These are phyloP conservation scores for Hypocryptadius cinnamomeus DNA, from an alignment of 2,113 vertebrate genomes.

Conservation along the genomic window DNA sequence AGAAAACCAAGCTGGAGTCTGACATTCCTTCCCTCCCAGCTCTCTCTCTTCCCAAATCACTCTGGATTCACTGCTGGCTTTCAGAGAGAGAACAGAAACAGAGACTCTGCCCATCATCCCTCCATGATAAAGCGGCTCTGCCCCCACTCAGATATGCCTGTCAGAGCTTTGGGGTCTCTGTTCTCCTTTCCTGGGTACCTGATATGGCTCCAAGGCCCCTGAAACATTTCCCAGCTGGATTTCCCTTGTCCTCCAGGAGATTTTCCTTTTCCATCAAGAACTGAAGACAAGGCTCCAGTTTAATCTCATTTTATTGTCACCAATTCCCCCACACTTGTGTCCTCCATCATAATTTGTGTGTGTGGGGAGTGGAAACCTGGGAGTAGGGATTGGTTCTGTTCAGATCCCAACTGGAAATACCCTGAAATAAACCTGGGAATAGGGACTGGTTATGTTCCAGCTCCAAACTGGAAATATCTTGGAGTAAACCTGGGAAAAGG, in stretches of 20 bases:
- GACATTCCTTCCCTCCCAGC: not conserved
- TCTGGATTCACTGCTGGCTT: not conserved
- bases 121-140: not conserved
- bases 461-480: not conserved
- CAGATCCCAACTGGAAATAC: not conserved
- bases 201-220: not conserved
- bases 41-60: not conserved
- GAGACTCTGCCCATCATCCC: not conserved
- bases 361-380: not conserved
- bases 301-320: not conserved
- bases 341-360: not conserved
- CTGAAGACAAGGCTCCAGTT: not conserved
- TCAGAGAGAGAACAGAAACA: not conserved
- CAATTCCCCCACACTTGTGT: not conserved
- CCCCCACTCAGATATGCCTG: not conserved
- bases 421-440: not conserved
- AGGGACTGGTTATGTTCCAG: not conserved
- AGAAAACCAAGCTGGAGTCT: not conserved
- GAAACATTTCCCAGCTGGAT: not conserved
- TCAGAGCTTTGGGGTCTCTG: not conserved
- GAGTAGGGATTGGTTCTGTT: not conserved
- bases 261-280: not conserved
- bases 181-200: not conserved
- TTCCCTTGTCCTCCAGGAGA: not conserved
- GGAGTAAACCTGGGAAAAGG: rapidly evolving